These are phyloP conservation scores for Sphenodon punctatus DNA, from an alignment of 2,797 vertebrate genomes.

Conservation along the genomic window DNA sequence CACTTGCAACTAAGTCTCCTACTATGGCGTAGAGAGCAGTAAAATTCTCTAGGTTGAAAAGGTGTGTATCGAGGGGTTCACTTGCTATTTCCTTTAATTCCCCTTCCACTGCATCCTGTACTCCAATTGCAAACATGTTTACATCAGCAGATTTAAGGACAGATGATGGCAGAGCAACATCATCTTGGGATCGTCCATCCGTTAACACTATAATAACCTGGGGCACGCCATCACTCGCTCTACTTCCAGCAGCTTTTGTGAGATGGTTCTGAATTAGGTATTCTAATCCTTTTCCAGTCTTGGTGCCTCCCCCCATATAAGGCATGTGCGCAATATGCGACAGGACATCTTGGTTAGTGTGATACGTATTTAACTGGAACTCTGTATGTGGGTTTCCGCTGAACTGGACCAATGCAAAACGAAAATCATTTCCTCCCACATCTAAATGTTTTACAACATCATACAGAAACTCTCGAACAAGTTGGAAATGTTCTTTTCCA, in stretches of 20 bases:
- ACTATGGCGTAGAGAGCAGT: constrained; percentile 81
- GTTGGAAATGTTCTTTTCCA: constrained; percentile 86
- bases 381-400: constrained; percentile 80
- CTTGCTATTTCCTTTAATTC: constrained; percentile 86
- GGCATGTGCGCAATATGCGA: constrained; percentile 83
- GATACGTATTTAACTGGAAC: constrained; percentile 86
- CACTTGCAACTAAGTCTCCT: constrained; percentile 83
- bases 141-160: constrained; percentile 78
- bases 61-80: constrained; percentile 74
- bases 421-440: constrained; percentile 80
- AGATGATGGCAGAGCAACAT: constrained; percentile 80
- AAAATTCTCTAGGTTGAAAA: constrained; percentile 89
- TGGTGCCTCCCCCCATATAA: constrained; percentile 79
- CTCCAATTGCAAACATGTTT: constrained; percentile 85
- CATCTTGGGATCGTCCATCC: constrained; percentile 81
- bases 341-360: constrained; percentile 78
- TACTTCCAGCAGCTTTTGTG: constrained; percentile 83
- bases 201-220: constrained; percentile 88
- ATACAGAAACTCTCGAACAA: constrained; percentile 87
- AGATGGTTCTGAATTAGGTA: constrained; percentile 83
- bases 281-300: constrained; percentile 86
- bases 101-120: constrained; percentile 84
- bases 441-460: constrained; percentile 84
- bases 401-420: constrained; percentile 85
- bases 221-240: constrained; percentile 78